Evolutionary conservation across 2,797 vertebrate species (phyloP).

Genomic region (Lithobates pipiens): DNA sequence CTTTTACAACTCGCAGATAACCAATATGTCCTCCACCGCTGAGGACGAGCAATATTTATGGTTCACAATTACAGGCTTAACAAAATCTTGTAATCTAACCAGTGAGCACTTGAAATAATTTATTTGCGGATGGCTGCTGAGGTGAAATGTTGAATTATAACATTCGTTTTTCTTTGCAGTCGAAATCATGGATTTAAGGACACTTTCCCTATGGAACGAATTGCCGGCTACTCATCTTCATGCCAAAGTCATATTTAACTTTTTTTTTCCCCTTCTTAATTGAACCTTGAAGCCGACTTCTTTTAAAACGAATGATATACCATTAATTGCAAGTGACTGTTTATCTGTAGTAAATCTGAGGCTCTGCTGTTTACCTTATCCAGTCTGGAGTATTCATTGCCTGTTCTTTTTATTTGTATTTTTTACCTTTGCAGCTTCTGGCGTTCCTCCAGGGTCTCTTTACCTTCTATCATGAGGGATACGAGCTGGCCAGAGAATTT

Average conservation of each 20-base stretch:
- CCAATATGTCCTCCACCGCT: conserved; percentile 48
- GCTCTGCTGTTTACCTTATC: conserved; percentile 18
- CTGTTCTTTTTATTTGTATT: conserved; percentile 7
- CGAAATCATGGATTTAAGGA: conserved; percentile 53
- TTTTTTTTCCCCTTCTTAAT: conserved; percentile 13
- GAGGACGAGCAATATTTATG: conserved; percentile 37
- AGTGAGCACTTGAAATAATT: conserved; percentile 42
- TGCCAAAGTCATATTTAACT: conserved; percentile 36
- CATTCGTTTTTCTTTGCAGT: conserved; percentile 39
- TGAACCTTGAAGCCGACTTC: conserved; percentile 17
- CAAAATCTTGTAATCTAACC: conserved; percentile 41
- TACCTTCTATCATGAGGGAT: conserved; percentile 98
- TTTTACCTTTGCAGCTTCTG: conserved; percentile 83
- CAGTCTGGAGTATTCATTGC: conserved; percentile 30
- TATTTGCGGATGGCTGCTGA: conserved; percentile 27
- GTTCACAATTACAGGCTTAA: conserved; percentile 44
- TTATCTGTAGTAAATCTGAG: conserved; percentile 37
- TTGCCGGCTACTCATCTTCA: conserved; percentile 23
- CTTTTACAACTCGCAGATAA: conserved; percentile 31
- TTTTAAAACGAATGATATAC: conserved; percentile 28
- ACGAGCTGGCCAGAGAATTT: conserved; percentile 95
- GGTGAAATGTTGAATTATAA: conserved; percentile 52
- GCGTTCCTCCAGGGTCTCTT: conserved; percentile 98
- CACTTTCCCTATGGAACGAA: conserved; percentile 31
- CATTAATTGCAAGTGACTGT: conserved; percentile 44